Conservation (phyloP, 2,888 invertebrate genomes). For the Agonum fuliginosum region DNA sequence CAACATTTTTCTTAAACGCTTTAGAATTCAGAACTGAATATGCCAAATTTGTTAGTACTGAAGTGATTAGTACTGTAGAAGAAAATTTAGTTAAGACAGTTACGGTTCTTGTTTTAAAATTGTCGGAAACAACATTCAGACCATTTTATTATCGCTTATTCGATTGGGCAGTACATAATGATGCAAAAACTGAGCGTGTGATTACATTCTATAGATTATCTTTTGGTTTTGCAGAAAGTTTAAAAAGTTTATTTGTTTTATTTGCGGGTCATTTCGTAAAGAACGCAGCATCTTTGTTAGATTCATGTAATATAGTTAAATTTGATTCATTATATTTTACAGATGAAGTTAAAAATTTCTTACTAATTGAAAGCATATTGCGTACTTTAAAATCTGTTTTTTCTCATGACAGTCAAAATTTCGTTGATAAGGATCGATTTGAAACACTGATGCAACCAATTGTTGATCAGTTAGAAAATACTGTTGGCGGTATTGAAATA, state of each 20-base stretch:
- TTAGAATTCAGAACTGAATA: conserved; percentile 80
- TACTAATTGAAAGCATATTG: conserved; percentile 82
- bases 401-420: conserved; percentile 87
- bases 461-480: conserved; percentile 91
- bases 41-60: conserved; percentile 67
- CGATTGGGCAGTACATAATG: conserved; percentile 87
- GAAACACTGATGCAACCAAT: conserved; percentile 89
- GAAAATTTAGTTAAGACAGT: conserved; percentile 84
- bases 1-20: conserved; percentile 83
- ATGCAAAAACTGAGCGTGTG: conserved; percentile 78
- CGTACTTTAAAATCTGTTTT: conserved; percentile 86
- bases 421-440: conserved; percentile 89
- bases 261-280: conserved; percentile 91
- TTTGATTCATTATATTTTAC: conserved; percentile 74
- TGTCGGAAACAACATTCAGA: conserved; percentile 92
- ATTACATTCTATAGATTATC: conserved; percentile 91
- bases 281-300: conserved; percentile 85
- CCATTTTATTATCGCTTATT: conserved; percentile 91
- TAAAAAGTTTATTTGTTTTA: conserved; percentile 92
- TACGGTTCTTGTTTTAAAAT: conserved; percentile 87
- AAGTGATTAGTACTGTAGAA: conserved; percentile 80
- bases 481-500: conserved; percentile 79
- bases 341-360: conserved; percentile 76
- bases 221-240: conserved; percentile 83
- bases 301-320: conserved; percentile 80